A percentile compares a stretch with the other conserved stretches of the same genome.
phyloP scores from a whole-genome alignment of 2,113 vertebrate species.

The Circaetus gallicus region DNA sequence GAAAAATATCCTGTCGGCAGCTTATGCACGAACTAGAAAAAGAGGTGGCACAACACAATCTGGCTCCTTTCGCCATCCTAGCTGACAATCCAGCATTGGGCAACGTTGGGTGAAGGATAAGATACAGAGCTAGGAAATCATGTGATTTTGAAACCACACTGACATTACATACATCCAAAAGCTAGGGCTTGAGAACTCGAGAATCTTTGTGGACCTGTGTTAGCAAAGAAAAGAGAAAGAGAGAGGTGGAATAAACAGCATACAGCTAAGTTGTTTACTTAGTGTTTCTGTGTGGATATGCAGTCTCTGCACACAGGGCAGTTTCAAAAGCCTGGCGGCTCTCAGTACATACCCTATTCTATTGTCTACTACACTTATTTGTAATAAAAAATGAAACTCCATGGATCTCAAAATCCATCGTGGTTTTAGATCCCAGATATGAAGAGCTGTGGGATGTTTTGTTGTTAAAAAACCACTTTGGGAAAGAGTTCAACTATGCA shows the following conservation, averaged over 20 bases:
- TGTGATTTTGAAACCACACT: slow-evolving; percentile 3
- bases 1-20: background rate
- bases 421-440: background rate
- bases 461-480: background rate
- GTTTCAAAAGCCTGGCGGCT: background rate
- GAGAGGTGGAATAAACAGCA: slow-evolving; percentile 33
- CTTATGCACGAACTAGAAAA: slow-evolving; percentile 1
- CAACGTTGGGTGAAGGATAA: background rate
- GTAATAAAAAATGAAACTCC: background rate
- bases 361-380: background rate
- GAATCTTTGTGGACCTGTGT: slow-evolving; percentile 36
- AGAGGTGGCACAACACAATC: slow-evolving; percentile 31
- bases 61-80: slow-evolving; percentile 14
- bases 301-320: background rate
- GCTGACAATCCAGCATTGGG: slow-evolving; percentile 6
- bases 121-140: slow-evolving; percentile 13
- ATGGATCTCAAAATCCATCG: background rate
- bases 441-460: background rate
- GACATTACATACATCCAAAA: slow-evolving; percentile 38
- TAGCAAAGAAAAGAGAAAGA: slow-evolving; percentile 56
- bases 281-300: background rate
- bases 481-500: background rate
- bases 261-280: background rate
- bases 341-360: background rate
- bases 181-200: slow-evolving; percentile 25